A percentile compares a stretch with the other conserved stretches of the same genome.
phyloP scores from a whole-genome alignment of 2,113 vertebrate species.

The Percina caprodes region DNA sequence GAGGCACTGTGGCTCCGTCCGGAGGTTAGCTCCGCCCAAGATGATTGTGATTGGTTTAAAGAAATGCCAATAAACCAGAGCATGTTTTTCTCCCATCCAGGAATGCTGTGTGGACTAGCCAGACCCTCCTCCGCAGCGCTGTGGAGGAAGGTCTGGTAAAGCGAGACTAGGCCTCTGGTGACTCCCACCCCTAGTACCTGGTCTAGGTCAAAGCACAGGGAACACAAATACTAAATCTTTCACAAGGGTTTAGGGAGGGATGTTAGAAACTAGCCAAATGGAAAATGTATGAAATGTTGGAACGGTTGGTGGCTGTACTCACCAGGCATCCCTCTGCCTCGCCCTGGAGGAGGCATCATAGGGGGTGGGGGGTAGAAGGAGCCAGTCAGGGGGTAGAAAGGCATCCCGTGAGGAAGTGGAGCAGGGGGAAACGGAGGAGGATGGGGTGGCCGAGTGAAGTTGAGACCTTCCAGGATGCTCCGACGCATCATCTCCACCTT shows the following conservation, averaged over 20 bases:
- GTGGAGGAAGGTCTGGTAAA: no score
- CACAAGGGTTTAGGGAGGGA: not conserved
- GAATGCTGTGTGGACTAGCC: no score
- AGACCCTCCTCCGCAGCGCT: no score
- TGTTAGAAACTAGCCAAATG: no score
- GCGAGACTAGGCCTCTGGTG: no score
- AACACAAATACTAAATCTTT: not conserved
- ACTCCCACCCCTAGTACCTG: not conserved
- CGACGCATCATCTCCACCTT: constrained; percentile 98
- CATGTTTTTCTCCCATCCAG: no score
- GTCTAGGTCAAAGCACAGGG: not conserved
- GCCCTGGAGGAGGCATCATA: constrained; percentile 88
- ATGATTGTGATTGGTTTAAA: no score
- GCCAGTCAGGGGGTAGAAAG: constrained; percentile 89
- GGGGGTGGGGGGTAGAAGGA: constrained; percentile 90
- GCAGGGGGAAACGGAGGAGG: constrained; percentile 88
- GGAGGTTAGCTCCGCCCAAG: no score
- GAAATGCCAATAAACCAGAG: no score
- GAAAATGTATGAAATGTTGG: no score
- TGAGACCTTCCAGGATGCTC: constrained; percentile 95
- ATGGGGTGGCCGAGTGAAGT: constrained; percentile 91
- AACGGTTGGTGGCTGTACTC: constrained; percentile 61
- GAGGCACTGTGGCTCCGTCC: no score
- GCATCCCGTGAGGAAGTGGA: constrained; percentile 88
- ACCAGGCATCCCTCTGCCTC: constrained; percentile 91